Evolutionary conservation across 2,113 vertebrate species (phyloP).

Genomic region (Entelurus aequoreus): DNA sequence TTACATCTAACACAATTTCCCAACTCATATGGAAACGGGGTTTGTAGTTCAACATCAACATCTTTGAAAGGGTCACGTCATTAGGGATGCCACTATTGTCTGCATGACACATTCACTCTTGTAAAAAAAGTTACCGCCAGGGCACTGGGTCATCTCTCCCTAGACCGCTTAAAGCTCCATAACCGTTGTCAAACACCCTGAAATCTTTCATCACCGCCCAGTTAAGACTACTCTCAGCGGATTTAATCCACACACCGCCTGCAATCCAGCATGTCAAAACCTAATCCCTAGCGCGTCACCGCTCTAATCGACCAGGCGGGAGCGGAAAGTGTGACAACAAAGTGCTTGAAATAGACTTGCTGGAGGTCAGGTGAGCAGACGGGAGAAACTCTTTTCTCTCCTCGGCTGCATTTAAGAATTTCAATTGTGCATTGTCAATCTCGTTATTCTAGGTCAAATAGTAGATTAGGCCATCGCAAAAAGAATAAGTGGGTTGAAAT

Average conservation of each 20-base stretch:
- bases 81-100: not conserved
- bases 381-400: conserved; percentile 1
- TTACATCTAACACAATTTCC: too few relatives aligned
- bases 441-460: too few relatives aligned
- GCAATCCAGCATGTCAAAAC: conserved; percentile 42
- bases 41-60: too few relatives aligned
- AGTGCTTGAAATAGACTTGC: conserved; percentile 40
- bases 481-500: too few relatives aligned
- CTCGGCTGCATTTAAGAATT: not conserved
- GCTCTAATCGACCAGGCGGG: conserved; percentile 33
- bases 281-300: conserved; percentile 52
- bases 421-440: not conserved
- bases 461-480: too few relatives aligned
- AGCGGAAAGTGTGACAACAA: conserved; percentile 45
- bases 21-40: too few relatives aligned
- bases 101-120: not conserved
- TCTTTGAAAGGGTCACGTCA: too few relatives aligned
- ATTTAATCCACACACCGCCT: conserved; percentile 27
- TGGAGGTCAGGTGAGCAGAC: conserved; percentile 16
- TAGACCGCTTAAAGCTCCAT: conserved; percentile 1
- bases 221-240: conserved; percentile 27
- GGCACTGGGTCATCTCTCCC: conserved; percentile 13
- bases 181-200: conserved; percentile 30
- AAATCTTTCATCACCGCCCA: conserved; percentile 14
- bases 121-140: not conserved